Evolutionary conservation across 2,113 vertebrate species (phyloP).

Genomic region (Vimba vimba): DNA sequence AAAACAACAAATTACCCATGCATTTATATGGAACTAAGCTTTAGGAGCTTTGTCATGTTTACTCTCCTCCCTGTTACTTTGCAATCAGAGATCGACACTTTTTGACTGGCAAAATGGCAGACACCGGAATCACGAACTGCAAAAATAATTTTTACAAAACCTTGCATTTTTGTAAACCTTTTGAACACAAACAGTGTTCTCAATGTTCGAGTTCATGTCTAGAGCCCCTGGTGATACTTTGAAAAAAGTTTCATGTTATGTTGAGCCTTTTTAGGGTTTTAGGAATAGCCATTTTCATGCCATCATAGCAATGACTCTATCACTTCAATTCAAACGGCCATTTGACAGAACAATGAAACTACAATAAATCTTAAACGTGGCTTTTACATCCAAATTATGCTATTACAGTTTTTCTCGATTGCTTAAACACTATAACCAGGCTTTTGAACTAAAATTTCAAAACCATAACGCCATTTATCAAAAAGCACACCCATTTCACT

Average conservation of each 20-base stretch:
- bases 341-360: background rate
- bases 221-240: constrained; percentile 10
- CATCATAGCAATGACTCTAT: background rate
- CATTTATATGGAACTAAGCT: constrained; percentile 14
- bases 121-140: background rate
- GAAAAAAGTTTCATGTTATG: constrained; percentile 15
- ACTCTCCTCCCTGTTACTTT: constrained; percentile 8
- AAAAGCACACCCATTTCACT: too few relatives aligned
- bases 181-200: constrained; percentile 5
- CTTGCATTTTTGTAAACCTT: constrained; percentile 18
- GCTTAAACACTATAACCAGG: too few relatives aligned
- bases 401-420: too few relatives aligned
- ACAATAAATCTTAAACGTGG: constrained; percentile 6
- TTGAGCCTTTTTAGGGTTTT: constrained; percentile 16
- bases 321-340: constrained; percentile 6
- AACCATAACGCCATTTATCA: too few relatives aligned
- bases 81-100: constrained; percentile 11
- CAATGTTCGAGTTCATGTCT: constrained; percentile 16
- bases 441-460: too few relatives aligned
- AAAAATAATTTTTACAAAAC: constrained; percentile 8
- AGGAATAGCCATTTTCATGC: constrained; percentile 8
- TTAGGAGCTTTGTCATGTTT: constrained; percentile 13
- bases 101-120: constrained; percentile 4
- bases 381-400: background rate
- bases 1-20: constrained; percentile 8